A percentile compares a stretch with the other conserved stretches of the same genome.
These are phyloP conservation scores for Agonopterix heracliana DNA, from an alignment of 2,888 invertebrate species.

Conservation along the genomic window DNA sequence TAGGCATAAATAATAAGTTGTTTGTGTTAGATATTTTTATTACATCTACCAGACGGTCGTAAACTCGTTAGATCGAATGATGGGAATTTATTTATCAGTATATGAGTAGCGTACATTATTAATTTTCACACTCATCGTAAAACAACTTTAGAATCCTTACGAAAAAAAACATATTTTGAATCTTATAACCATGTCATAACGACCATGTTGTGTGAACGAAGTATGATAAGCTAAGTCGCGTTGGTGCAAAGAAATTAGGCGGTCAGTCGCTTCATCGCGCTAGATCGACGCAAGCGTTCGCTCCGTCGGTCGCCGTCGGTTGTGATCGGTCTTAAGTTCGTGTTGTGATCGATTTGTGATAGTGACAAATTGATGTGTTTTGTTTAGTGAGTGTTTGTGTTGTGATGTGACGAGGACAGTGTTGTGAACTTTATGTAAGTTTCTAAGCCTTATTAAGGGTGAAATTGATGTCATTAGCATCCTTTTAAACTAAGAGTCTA, in stretches of 20 bases:
- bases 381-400: slow-evolving; percentile 2
- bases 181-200: neutral
- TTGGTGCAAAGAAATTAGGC: slow-evolving; percentile 48
- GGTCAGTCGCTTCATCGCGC: slow-evolving; percentile 54
- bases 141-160: too few species aligned
- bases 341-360: neutral
- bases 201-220: neutral
- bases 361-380: too few species aligned
- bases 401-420: neutral
- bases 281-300: slow-evolving; percentile 48
- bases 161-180: neutral
- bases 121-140: too few species aligned
- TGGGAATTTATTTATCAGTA: too few species aligned
- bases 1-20: too few species aligned
- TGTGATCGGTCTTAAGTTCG: neutral
- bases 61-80: too few species aligned
- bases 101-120: too few species aligned
- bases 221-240: neutral
- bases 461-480: too few species aligned
- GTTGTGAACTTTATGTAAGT: slow-evolving; percentile 3
- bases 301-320: slow-evolving; percentile 13
- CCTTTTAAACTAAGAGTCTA: too few species aligned
- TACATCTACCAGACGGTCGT: too few species aligned
- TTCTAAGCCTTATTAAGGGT: too few species aligned
- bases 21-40: too few species aligned